Evolutionary conservation across 2,888 invertebrate species (phyloP), one percentile per base, ranked within the genome.

Genomic region (Brenthis hecate): DNA sequence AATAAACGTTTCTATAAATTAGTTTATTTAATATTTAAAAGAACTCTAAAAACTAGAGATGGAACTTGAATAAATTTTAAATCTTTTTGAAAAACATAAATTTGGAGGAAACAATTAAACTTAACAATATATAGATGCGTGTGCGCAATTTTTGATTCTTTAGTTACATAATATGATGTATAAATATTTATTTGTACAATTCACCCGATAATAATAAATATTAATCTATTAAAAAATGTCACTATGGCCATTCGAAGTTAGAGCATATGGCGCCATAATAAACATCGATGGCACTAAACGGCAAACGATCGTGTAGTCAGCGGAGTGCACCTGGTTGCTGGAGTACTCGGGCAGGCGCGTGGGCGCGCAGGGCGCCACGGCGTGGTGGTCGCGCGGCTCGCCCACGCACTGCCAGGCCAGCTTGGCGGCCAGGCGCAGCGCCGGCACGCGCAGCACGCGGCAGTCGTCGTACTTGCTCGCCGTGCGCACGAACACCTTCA

Each of bases 391-490:
- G 80, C 98, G 96, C 0, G 98, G 96, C 90, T 99, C 98, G 0
- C 98, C 99, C 60, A 97, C 92, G 83, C 99, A 98, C 69, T 96
- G 94, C 99, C 99, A 99, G 76, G 96, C 95, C 75, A 99, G 91
- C 82, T 97, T 96, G 14, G 97, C 95, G 16, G 95, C 95, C 62
- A 99, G 93, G 76, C 97, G 96, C 56, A 99, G 93, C 80, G 97
- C 96, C 0, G 99, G 99, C 76, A 99, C 94, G 81, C 98, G 97
- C 50, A 99, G 89, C 74, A 99, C 94, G 64, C 98, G 96, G 82
- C 99, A 99, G 89, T 99, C 99, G 88, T 99, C 99, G 91, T 99
- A 99, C 86, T 99, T 99, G 71, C 99, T 99, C 0, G 99, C 99
- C 0, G 99, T 99, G 69, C 99, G 94, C 2, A 99, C 98, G 81